Evolutionary conservation across 2,113 vertebrate genomes (phyloP).

Genomic region (Galeopterus variegatus): DNA sequence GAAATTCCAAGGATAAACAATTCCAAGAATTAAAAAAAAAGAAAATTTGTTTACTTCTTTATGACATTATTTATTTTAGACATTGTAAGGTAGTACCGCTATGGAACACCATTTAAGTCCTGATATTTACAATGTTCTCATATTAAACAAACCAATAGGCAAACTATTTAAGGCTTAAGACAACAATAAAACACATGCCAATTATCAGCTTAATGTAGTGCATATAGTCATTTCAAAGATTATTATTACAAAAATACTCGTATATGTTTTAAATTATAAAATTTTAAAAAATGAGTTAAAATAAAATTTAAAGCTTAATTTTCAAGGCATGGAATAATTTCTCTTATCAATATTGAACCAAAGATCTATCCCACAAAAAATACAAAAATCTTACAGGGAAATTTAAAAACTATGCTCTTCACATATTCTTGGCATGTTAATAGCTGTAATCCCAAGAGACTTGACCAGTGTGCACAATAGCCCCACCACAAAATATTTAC

Average conservation of each 20-base stretch:
- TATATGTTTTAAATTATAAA: neutral
- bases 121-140: neutral
- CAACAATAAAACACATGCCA: neutral
- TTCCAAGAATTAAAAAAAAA: neutral
- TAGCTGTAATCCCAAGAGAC: neutral
- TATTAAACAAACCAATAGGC: neutral
- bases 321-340: neutral
- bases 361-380: neutral
- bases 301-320: neutral
- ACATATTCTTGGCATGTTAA: neutral
- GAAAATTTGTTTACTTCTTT: neutral
- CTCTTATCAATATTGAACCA: neutral
- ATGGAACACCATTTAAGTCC: neutral
- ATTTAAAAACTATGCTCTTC: constrained; percentile 16
- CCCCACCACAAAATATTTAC: neutral
- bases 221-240: neutral
- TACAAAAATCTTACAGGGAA: neutral
- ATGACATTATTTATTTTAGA: neutral
- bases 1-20: neutral
- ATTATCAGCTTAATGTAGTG: neutral
- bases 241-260: neutral
- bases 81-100: neutral
- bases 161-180: neutral
- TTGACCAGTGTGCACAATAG: neutral
- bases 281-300: neutral